Base-by-base conservation (phyloP, 2,797 vertebrate genomes). In the Vireo griseus region DNA sequence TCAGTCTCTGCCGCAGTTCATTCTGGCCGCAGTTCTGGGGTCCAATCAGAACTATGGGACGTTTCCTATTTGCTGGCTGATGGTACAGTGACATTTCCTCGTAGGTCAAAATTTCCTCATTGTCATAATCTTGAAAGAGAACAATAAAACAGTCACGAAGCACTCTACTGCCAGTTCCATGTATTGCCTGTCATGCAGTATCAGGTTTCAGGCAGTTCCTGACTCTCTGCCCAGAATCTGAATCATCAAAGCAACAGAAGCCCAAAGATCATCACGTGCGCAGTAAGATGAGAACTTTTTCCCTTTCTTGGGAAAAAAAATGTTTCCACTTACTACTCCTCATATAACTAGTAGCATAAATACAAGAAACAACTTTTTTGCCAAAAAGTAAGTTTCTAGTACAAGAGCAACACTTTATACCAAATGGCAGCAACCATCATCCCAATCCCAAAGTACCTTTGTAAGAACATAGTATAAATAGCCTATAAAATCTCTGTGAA, bases 61-160 rank as follows among this genome's bases (percentile, higher is more conserved):
- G 97, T 86, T 99, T 99, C 88, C 99, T 98, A 87, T 99, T 99
- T 92, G 99, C 99, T 69, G 99, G 99, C 85, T 99, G 99, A 95
- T 99, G 99, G 96, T 99, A 99, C 74, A 99, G 98, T 18, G 99
- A 99, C 99, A 99, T 99, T 97, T 99, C 99, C 96, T 99, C 99
- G 3, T 99, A 99, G 66, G 99, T 99, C 95, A 99, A 97, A 91
- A 99, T 98, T 91, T 99, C 99, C 81, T 99, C 99, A 15, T 98
- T 99, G 95, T 99, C 99, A 35, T 98, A 98, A 96, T 99, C 99
- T 99, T 92, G 47, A 90, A 67, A 93, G 74, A 96, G 35, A 96
- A 91, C 45, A 90, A 29, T 8, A 22, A 48, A 77, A 59, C 13
- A 50, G 75, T 75, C 54, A 88, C 22, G 65, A 66, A 4, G 2